phyloP scores from a whole-genome alignment of 2,113 vertebrate genomes.

The Aleadryas rufinucha region DNA sequence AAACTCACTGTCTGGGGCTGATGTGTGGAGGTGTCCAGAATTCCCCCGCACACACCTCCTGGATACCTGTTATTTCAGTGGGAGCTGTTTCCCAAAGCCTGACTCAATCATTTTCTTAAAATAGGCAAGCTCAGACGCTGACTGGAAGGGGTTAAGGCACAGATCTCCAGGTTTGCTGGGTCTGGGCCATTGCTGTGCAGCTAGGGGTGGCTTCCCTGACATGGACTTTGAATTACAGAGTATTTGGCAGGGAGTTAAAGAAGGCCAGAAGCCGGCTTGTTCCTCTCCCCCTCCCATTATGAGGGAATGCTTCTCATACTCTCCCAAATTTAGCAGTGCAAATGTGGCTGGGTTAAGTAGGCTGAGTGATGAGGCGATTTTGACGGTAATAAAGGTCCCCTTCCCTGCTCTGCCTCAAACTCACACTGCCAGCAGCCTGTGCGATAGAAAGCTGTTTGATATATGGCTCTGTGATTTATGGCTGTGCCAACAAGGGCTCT shows the following conservation, averaged over 20 bases:
- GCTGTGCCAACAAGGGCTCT: neutral
- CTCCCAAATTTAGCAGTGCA: slow-evolving; percentile 41
- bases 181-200: neutral
- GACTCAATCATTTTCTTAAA: neutral
- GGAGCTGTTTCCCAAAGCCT: neutral
- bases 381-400: neutral
- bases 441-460: neutral
- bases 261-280: neutral
- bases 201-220: neutral
- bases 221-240: neutral
- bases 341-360: neutral
- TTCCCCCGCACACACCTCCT: neutral
- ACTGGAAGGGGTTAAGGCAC: neutral
- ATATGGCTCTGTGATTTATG: neutral
- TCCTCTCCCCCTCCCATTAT: neutral
- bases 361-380: neutral
- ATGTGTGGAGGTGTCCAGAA: neutral
- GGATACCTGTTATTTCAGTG: neutral
- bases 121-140: neutral
- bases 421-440: neutral
- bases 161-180: neutral
- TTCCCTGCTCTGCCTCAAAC: neutral
- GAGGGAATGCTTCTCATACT: slow-evolving; percentile 31
- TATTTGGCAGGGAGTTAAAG: slow-evolving; percentile 1
- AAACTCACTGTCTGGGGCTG: neutral